Base-by-base conservation (phyloP, 2,113 vertebrate genomes). In the Gorsachius goisagi region DNA sequence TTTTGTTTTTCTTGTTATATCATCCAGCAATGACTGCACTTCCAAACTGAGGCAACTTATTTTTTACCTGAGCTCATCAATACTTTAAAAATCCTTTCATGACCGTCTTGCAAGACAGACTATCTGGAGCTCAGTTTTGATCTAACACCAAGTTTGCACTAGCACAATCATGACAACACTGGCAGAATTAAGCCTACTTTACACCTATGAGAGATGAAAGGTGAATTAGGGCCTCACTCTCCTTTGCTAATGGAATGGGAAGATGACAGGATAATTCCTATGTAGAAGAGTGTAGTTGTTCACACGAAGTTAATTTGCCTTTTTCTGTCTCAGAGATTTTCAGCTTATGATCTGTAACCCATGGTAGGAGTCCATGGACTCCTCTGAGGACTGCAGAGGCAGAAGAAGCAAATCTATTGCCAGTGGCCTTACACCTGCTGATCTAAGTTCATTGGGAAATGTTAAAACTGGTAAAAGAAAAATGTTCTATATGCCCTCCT, bases 301-400 rank as follows among this genome's bases (percentile, higher is more conserved):
- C 33, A 56, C 26, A 23, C 0, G 0, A 37, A 11, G 0, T 26
- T 26, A 24, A 20, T 78, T 78, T 26, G 11, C 10, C 35, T 52
- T 50, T 32, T 66, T 81, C 30, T 63, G 11, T 35, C n/a, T 62
- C 1, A 0, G 20, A 20, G 35, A 47, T 77, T 59, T 79, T 41
- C 58, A 72, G 4, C 2, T 45, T 66, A 15, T 0, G 1, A 32
- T 30, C 11, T n/a, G 11, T 8, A 50, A 47, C 7, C 17, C 2
- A 2, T 5, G 30, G 8, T 16, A 16, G 30, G 12, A 66, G 18
- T 26, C 32, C 12, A 22, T 0, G 9, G 16, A 32, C 11, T 21
- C 14, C 41, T 71, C 0, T 2, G 39, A 80, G 24, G 22, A 30
- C 27, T 47, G 33, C 20, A 78, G 15, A 8, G 1, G 7, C 2